Percentiles rank a stretch among this genome's conserved stretches.
Evolutionary conservation across 2,113 vertebrate species (phyloP).

Genomic region (Jacana jacana): DNA sequence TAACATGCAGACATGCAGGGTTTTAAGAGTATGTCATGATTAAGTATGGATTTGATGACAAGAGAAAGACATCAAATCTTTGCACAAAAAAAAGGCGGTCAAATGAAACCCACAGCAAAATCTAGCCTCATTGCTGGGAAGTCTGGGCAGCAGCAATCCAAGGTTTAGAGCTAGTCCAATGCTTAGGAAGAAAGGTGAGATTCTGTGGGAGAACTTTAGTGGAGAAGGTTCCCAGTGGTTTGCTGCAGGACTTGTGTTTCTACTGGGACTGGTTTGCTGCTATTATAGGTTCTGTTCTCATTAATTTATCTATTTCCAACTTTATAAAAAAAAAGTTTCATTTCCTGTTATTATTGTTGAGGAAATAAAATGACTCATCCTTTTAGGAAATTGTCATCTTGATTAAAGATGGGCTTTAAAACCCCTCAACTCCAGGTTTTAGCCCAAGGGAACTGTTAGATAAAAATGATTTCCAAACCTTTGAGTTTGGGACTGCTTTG

Average conservation of each 20-base stretch:
- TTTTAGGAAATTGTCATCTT: constrained; percentile 14
- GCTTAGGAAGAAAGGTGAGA: not conserved
- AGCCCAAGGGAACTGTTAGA: not conserved
- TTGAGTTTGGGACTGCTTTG: not conserved
- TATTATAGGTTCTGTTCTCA: not conserved
- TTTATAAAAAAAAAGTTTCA: not conserved
- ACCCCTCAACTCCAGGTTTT: not conserved
- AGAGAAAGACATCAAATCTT: not conserved
- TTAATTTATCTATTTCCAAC: not conserved
- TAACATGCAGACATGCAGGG: rapidly evolving
- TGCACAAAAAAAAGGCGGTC: not conserved
- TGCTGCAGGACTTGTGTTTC: constrained; percentile 10
- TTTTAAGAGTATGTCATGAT: rapidly evolving
- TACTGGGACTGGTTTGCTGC: not conserved
- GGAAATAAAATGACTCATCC: not conserved
- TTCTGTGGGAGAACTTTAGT: not conserved
- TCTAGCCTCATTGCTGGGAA: not conserved
- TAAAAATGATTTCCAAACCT: not conserved
- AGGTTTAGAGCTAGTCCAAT: not conserved
- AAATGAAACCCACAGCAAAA: not conserved
- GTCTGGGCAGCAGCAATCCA: too few species aligned
- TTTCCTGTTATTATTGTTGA: not conserved
- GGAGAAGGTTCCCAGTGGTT: not conserved
- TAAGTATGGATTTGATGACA: not conserved
- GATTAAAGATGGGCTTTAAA: constrained; percentile 12